phyloP scores from a whole-genome alignment of 2,113 vertebrate species.

The Rafetus swinhoei region DNA sequence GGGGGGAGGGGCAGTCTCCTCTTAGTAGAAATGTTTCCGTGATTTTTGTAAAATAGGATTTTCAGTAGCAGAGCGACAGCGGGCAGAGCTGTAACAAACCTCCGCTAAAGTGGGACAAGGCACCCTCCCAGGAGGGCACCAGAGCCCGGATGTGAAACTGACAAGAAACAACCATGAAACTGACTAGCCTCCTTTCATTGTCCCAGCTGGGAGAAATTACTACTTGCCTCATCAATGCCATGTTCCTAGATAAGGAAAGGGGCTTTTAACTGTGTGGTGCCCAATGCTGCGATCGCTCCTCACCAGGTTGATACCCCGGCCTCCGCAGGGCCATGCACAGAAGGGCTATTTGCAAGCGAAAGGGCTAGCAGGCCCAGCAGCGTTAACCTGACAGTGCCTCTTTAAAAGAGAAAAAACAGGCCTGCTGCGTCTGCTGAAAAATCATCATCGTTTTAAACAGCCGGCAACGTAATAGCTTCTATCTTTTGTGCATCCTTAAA shows the following conservation, averaged over 20 bases:
- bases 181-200: background rate
- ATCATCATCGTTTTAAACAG: background rate
- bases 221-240: background rate
- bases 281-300: background rate
- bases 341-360: background rate
- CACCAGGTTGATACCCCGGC: background rate
- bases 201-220: background rate
- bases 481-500: background rate
- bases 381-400: background rate
- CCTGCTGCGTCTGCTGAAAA: background rate
- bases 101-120: background rate
- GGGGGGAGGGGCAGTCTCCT: background rate
- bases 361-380: background rate
- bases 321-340: background rate
- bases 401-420: background rate
- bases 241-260: background rate
- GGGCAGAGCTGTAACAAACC: background rate
- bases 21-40: background rate
- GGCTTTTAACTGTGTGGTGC: background rate
- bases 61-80: background rate
- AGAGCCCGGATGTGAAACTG: background rate
- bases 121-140: background rate
- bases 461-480: background rate
- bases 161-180: background rate
- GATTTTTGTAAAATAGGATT: background rate